Conservation (phyloP, 1,140 invertebrate species). For the Pristionchus pacificus region DNA sequence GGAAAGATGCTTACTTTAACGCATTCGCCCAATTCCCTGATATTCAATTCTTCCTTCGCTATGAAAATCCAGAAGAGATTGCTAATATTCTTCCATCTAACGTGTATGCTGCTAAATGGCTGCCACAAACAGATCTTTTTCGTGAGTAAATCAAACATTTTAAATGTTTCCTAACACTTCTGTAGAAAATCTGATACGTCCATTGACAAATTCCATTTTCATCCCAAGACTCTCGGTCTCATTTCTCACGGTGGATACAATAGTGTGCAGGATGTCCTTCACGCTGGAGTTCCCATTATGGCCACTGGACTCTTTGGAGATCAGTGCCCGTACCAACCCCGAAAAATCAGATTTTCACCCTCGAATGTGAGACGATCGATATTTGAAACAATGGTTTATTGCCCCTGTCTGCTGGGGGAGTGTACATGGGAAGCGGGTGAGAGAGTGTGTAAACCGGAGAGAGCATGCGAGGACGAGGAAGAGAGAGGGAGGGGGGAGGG, state of each 20-base stretch:
- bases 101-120: slow-evolving; percentile 26
- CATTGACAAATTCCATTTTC: not conserved
- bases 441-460: too few species aligned
- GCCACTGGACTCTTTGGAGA: too few species aligned
- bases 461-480: too few species aligned
- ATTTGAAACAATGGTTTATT: too few species aligned
- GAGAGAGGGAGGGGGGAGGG: too few species aligned
- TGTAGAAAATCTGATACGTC: not conserved
- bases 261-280: slow-evolving; percentile 74
- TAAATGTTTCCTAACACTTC: not conserved
- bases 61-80: not conserved
- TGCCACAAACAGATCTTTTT: slow-evolving; percentile 37
- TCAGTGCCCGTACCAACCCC: too few species aligned
- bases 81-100: slow-evolving; percentile 15
- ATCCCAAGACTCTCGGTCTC: slow-evolving; percentile 63
- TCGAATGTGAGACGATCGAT: too few species aligned
- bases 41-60: slow-evolving; percentile 4
- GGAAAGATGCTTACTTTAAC: slow-evolving; percentile 9
- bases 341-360: too few species aligned
- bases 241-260: slow-evolving; percentile 76
- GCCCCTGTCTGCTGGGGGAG: too few species aligned
- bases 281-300: slow-evolving; percentile 73
- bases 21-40: slow-evolving; percentile 16
- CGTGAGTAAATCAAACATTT: slow-evolving; percentile 6
- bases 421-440: too few species aligned